phyloP scores from a whole-genome alignment of 1,140 invertebrate species.

The Drosophila mauritiana region DNA sequence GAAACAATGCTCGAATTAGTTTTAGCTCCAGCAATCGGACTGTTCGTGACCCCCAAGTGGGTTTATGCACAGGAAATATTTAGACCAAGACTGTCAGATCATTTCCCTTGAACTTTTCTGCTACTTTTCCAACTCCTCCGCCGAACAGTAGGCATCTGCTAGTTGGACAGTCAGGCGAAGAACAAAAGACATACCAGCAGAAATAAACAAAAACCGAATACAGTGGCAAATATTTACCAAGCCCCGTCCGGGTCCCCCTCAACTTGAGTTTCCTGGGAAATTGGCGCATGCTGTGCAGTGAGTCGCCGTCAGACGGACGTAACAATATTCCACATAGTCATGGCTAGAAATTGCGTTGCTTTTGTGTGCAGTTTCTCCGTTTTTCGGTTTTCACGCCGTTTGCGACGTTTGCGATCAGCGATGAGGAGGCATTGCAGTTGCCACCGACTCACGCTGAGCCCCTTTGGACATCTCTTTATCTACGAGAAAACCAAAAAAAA shows the following conservation, averaged over 20 bases:
- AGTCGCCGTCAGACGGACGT: slow-evolving; percentile 53
- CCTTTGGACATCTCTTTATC: slow-evolving; percentile 42
- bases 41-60: slow-evolving; percentile 23
- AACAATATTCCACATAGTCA: slow-evolving; percentile 70
- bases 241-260: slow-evolving; percentile 48
- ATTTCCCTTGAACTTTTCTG: slow-evolving; percentile 42
- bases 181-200: slow-evolving; percentile 56
- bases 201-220: slow-evolving; percentile 41
- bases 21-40: background rate
- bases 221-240: slow-evolving; percentile 79
- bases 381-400: slow-evolving; percentile 30
- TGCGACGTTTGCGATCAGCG: slow-evolving; percentile 54
- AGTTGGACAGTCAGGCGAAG: slow-evolving; percentile 42
- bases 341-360: slow-evolving; percentile 72
- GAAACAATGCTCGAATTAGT: background rate
- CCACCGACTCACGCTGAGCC: slow-evolving; percentile 39
- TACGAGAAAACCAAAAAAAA: slow-evolving; percentile 2
- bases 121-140: slow-evolving; percentile 33
- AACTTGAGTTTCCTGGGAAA: slow-evolving; percentile 72
- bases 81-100: slow-evolving; percentile 40
- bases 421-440: slow-evolving; percentile 43
- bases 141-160: slow-evolving; percentile 32
- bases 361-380: slow-evolving; percentile 53
- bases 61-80: slow-evolving; percentile 36
- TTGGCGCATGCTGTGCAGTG: slow-evolving; percentile 81